Evolutionary conservation across 2,113 vertebrate species (phyloP).

Genomic region (Panurus biarmicus): DNA sequence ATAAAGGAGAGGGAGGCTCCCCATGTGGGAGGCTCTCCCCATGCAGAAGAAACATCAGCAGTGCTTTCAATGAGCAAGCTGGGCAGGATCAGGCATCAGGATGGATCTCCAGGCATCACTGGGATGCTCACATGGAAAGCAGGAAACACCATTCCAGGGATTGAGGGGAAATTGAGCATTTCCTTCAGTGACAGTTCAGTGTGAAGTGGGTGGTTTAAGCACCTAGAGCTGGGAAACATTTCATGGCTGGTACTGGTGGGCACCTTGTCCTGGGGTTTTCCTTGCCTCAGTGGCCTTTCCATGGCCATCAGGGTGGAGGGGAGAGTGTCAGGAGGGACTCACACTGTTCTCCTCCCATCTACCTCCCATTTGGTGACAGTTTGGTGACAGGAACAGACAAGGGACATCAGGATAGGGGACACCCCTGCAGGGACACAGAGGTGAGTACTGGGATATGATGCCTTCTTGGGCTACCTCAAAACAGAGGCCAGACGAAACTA

Average conservation of each 20-base stretch:
- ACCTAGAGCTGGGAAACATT: fast-evolving
- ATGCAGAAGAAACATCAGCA: not conserved
- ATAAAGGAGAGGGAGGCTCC: not conserved
- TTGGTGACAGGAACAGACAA: not conserved
- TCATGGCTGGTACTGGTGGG: not conserved
- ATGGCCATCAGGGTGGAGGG: fast-evolving
- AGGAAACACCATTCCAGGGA: not conserved
- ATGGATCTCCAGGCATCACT: not conserved
- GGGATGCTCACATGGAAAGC: not conserved
- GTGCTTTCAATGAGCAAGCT: not conserved
- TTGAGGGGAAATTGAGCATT: not conserved
- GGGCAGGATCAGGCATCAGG: not conserved
- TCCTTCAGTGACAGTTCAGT: not conserved
- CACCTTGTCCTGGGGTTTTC: not conserved
- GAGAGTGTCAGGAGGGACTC: not conserved
- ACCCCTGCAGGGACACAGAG: fast-evolving
- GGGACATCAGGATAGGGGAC: fast-evolving
- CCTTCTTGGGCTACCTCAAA: not conserved
- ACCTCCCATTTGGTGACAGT: not conserved
- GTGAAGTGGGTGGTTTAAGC: not conserved
- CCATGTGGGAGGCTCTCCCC: too few relatives aligned
- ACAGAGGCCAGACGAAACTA: not conserved
- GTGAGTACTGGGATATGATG: not conserved
- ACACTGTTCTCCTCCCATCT: not conserved
- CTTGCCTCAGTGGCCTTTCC: not conserved